Evolutionary conservation across 2,797 vertebrate species (phyloP), one percentile per base, ranked within the genome.

Genomic region (Danio tinwini): DNA sequence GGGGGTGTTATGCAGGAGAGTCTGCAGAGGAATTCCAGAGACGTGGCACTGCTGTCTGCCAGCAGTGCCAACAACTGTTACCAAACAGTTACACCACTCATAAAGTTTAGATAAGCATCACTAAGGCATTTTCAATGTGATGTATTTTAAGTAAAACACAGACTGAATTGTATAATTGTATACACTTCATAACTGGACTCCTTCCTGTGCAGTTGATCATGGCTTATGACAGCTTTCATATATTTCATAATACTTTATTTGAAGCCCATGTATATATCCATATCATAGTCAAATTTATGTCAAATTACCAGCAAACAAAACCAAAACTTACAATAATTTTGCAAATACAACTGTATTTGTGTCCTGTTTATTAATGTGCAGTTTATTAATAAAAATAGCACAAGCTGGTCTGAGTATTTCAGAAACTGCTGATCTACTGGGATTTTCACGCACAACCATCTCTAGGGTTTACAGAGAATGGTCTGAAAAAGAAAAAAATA

Each of bases 21-120:
- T 39, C 44, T 21, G 17, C 42, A 39, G 49, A 45, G 45, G n/a
- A 78, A 53, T 65, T 45, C 70, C 50, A 47, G 44, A 75, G 49
- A 82, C 64, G 40, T 56, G 73, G 75, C 72, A 65, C 4, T 37
- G 40, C 8, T 1, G 40, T 39, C 59, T 39, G 47, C 69, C 76
- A 77, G 50, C 4, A 21, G 44, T n/a, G 40, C 53, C 50, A 10
- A n/a, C 7, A 29, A 55, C 19, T 42, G 13, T 42, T 63, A 67
- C 52, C 63, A 76, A 76, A 76, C 40, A 45, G 16, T 56, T 67
- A 14, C 42, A 39, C 14, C 1, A 67, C n/a, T 5, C 52, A 5
- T 13, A 67, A 44, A 65, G 61, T 65, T 37, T 53, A 63, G 29
- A 64, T 39, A 10, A 10, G 13, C 16, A 4, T 42, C 39, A 61